phyloP scores from a whole-genome alignment of 2,113 vertebrate species.

The Vidua macroura region DNA sequence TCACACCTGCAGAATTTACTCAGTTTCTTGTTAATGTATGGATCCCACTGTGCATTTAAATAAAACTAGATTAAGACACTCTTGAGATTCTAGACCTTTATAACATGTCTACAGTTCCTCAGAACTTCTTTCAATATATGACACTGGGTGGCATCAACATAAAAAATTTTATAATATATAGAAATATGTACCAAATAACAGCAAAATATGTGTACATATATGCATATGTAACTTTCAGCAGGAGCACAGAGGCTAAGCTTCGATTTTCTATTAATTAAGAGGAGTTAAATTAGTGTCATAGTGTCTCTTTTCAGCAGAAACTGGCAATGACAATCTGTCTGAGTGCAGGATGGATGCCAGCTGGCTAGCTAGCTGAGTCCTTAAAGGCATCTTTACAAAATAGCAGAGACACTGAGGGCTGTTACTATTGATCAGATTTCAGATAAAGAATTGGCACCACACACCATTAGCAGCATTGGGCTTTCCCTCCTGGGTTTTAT shows the following conservation, averaged over 20 bases:
- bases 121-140: not conserved
- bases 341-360: not conserved
- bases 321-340: not conserved
- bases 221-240: not conserved
- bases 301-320: conserved; percentile 23
- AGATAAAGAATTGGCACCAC: conserved; percentile 1
- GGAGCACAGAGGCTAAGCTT: not conserved
- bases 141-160: not conserved
- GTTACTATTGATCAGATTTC: conserved; percentile 16
- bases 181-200: not conserved
- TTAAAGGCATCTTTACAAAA: conserved; percentile 46
- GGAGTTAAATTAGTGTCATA: not conserved
- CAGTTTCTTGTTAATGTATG: not conserved
- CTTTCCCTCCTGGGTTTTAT: not conserved
- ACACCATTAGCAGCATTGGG: not conserved
- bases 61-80: not conserved
- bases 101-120: not conserved
- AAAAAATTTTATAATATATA: not conserved
- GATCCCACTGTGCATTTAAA: not conserved
- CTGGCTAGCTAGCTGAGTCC: not conserved
- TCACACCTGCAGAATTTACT: not conserved
- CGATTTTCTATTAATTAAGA: not conserved
- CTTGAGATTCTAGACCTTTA: not conserved
- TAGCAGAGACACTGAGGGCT: not conserved
- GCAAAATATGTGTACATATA: not conserved